Evolutionary conservation across 2,888 invertebrate genomes (phyloP).

Genomic region (Entomobrya proxima): DNA sequence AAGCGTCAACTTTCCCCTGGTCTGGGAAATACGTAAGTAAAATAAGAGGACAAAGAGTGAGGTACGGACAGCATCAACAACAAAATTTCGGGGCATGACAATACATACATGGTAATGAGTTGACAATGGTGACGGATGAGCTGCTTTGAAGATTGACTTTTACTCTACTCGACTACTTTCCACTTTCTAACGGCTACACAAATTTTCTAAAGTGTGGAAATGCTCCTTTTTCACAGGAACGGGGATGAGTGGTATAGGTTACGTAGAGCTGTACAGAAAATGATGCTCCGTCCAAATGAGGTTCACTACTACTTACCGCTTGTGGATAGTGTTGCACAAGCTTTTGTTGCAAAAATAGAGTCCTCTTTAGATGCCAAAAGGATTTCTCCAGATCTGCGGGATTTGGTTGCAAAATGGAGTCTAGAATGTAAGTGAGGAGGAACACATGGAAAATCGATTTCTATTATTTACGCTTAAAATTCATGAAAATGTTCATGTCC

Average conservation of each 20-base stretch:
- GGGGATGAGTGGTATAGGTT: conserved; percentile 81
- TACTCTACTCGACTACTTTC: not conserved
- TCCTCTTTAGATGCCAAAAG: conserved; percentile 74
- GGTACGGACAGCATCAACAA: not conserved
- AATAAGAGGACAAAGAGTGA: not conserved
- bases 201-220: not conserved
- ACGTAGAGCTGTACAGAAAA: conserved; percentile 79
- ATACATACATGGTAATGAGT: too few relatives aligned
- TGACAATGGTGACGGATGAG: not conserved
- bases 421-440: conserved; percentile 76
- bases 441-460: conserved; percentile 13
- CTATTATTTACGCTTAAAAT: not conserved
- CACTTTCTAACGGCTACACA: not conserved
- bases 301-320: conserved; percentile 79
- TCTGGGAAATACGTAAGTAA: conserved; percentile 79
- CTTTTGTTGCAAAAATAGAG: conserved; percentile 77
- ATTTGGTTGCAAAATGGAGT: conserved; percentile 78
- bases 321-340: conserved; percentile 78
- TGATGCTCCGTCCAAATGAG: conserved; percentile 80
- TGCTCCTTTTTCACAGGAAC: conserved; percentile 77
- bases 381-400: conserved; percentile 76
- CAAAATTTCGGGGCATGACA: conserved; percentile 40
- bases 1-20: conserved; percentile 79
- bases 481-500: conserved; percentile 8
- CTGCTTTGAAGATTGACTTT: not conserved